These are phyloP conservation scores for Siniperca chuatsi DNA, from an alignment of 2,113 vertebrate genomes.

Conservation along the genomic window DNA sequence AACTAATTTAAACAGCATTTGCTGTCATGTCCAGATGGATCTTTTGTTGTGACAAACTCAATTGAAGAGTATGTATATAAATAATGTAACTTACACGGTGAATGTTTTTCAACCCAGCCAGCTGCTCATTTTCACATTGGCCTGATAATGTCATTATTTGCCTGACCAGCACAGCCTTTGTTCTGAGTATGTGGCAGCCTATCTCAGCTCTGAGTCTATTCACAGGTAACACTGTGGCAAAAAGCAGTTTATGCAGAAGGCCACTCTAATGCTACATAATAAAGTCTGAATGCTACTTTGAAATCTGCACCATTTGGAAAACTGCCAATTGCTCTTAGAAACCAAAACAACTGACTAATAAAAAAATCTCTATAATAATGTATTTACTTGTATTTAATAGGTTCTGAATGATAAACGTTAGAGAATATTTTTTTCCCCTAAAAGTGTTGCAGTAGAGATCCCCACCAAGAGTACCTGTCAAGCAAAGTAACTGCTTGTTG, in stretches of 20 bases:
- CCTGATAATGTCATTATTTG: conserved; percentile 20
- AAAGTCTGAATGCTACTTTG: not conserved
- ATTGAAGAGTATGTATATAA: not conserved
- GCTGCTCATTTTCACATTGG: conserved; percentile 81
- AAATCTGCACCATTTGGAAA: not conserved
- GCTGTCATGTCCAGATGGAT: not conserved
- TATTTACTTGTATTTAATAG: not conserved
- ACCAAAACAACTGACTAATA: not conserved
- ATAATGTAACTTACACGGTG: not conserved
- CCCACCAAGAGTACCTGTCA: not conserved
- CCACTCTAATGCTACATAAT: not conserved
- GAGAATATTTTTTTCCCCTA: not conserved
- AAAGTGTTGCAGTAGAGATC: not conserved
- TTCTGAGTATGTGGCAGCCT: not conserved
- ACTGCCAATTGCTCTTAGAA: not conserved
- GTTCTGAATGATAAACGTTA: not conserved
- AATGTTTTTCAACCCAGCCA: conserved; percentile 70
- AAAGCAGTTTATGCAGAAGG: not conserved
- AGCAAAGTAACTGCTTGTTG: not conserved
- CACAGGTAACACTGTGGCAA: not conserved
- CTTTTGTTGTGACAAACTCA: not conserved
- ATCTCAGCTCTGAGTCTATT: not conserved
- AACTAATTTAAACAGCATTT: not conserved
- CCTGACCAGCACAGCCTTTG: conserved; percentile 19
- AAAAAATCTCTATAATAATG: not conserved